A percentile compares a stretch with the other conserved stretches of the same genome.
Conservation (phyloP, 2,888 invertebrate genomes). For the Tetragonula carbonaria region DNA sequence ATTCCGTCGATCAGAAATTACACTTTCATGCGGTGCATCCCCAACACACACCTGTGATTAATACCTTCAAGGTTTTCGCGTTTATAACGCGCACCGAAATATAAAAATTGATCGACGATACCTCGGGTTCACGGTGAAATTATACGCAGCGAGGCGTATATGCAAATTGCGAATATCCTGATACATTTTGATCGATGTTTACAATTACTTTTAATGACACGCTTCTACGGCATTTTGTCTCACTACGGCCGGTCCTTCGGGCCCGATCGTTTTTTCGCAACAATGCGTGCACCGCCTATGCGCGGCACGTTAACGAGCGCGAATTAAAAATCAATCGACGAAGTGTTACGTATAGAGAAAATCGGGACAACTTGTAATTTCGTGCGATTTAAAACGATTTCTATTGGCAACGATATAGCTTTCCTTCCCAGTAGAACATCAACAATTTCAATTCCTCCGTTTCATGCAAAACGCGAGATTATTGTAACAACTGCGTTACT, state of each 20-base stretch:
- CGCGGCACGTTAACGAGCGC: background rate
- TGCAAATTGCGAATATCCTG: slow-evolving; percentile 57
- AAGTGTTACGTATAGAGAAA: background rate
- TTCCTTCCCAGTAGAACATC: background rate
- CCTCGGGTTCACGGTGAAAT: slow-evolving; percentile 45
- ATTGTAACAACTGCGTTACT: background rate
- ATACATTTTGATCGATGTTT: slow-evolving; percentile 56
- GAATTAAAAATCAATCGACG: slow-evolving; percentile 35
- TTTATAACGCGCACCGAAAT: slow-evolving; percentile 37
- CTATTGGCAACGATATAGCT: background rate
- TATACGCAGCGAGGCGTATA: slow-evolving; percentile 49
- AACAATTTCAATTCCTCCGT: background rate
- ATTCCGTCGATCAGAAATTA: slow-evolving; percentile 69
- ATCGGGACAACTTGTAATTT: background rate
- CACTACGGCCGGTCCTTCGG: background rate
- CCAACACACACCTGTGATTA: slow-evolving; percentile 58
- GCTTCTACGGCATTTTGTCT: slow-evolving; percentile 29
- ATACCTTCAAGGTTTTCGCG: slow-evolving; percentile 48
- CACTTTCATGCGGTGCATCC: slow-evolving; percentile 54
- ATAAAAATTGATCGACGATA: slow-evolving; percentile 53
- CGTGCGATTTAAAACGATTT: background rate
- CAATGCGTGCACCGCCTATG: background rate
- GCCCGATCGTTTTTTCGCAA: background rate
- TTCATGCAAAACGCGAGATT: background rate
- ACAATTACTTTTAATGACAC: slow-evolving; percentile 56